Base-by-base conservation (phyloP, 2,113 vertebrate genomes). In the Barbus barbus region DNA sequence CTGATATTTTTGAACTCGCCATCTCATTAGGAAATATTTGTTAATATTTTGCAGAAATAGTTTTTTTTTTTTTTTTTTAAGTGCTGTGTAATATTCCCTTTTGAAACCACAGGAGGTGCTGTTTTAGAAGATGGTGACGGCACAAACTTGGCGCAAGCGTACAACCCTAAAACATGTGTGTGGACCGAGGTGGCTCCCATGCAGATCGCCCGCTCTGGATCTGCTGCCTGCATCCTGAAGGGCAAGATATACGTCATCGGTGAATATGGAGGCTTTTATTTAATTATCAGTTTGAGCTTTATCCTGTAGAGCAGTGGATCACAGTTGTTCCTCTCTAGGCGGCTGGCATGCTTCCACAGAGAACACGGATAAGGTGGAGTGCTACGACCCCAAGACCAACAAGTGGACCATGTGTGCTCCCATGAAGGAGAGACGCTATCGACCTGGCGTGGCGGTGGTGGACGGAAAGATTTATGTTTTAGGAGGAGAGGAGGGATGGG, bases 201-300 rank as follows among this genome's bases (percentile, higher is more conserved):
- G 95, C 94, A 94, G 87, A 95, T 95, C 0, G 93, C 94, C n/a
- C 94, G 95, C 84, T 95, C 95, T 22, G 95, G 95, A 41, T 95
- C 95, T 6, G 95, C 93, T 9, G 94, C 94, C 53, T 95, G 95
- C 76, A 94, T 92, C 0, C 91, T 95, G 44, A 95, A 94, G 87
- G 94, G 94, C 85, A 95, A 94, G 87, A 90, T 95, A 65, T 95
- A 94, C 7, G 92, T 95, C 22, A 95, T 95, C 83, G 95, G 95
- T 95, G 88, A 85, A 76, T 78, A 36, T 22, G 28, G n/a, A 76
- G 28, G 20, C 14, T 3, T 9, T 5, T 1, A 31, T 51, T 53
- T 3, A 24, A 12, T 36, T 0, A 2, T 3, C 7, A 11, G 8
- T 0, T 20, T 73, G 26, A 63, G 9, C 7, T 6, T 72, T 41